Evolutionary conservation across 2,113 vertebrate species (phyloP).

Genomic region (Siphamia tubifer): DNA sequence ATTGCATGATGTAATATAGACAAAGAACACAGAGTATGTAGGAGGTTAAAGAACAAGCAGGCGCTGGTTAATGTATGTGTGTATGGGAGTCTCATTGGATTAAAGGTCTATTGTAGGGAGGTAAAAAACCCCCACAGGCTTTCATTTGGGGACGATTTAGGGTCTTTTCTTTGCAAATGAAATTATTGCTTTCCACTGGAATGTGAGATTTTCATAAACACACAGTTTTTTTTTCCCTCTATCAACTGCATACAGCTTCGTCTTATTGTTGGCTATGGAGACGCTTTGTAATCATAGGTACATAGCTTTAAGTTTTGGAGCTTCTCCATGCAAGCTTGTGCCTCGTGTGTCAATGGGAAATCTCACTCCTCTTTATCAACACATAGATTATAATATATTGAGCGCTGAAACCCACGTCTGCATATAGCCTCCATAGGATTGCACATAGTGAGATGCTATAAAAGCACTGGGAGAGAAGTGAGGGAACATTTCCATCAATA

Average conservation of each 20-base stretch:
- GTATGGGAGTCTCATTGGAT: conserved; percentile 79
- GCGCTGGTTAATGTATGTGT: conserved; percentile 17
- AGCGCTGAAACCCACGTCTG: conserved; percentile 1
- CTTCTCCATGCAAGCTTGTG: neutral
- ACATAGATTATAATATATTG: conserved; percentile 21
- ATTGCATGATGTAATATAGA: neutral
- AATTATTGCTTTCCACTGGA: conserved; percentile 79
- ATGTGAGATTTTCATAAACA: conserved; percentile 78
- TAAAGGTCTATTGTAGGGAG: conserved; percentile 86
- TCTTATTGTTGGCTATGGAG: conserved; percentile 27
- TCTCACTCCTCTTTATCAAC: conserved; percentile 24
- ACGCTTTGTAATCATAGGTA: conserved; percentile 30
- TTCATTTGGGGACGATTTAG: conserved; percentile 87
- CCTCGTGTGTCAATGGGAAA: conserved; percentile 15
- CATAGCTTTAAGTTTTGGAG: conserved; percentile 17
- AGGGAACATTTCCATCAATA: neutral
- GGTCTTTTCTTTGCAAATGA: conserved; percentile 83
- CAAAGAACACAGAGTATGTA: neutral
- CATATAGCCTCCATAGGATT: neutral
- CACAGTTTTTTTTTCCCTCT: conserved; percentile 33
- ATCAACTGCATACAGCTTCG: conserved; percentile 33
- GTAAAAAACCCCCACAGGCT: conserved; percentile 84
- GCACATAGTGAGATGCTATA: neutral
- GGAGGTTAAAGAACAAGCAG: conserved; percentile 19
- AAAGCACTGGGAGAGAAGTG: neutral